Percentiles rank a stretch among this genome's conserved stretches.
phyloP scores from a whole-genome alignment of 2,888 invertebrate species.

The Drosophila lutescens region DNA sequence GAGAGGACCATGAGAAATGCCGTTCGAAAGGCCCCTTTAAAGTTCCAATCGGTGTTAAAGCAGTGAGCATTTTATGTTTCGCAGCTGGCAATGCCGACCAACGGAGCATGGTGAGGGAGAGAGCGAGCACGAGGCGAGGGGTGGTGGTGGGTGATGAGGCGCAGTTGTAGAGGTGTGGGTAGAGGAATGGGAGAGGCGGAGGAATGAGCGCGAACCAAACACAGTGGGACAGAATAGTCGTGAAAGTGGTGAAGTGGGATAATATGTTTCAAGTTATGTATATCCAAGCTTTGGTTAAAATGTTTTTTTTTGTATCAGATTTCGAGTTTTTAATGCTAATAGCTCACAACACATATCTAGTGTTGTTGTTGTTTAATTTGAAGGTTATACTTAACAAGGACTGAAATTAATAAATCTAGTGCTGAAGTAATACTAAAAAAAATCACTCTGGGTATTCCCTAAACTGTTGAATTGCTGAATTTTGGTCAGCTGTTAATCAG shows the following conservation, averaged over 20 bases:
- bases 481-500: no score
- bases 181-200: neutral
- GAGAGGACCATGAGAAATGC: slow-evolving; percentile 47
- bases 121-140: slow-evolving; percentile 9
- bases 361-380: no score
- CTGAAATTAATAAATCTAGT: no score
- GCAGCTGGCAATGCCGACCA: slow-evolving; percentile 58
- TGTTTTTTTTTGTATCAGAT: no score
- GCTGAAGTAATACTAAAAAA: no score
- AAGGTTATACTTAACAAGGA: no score
- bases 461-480: no score
- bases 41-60: slow-evolving; percentile 67
- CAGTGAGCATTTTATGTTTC: slow-evolving; percentile 55
- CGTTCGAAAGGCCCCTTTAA: slow-evolving; percentile 57
- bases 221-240: slow-evolving; percentile 38
- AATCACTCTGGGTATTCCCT: no score
- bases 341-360: no score
- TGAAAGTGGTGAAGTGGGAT: neutral
- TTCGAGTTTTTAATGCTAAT: no score
- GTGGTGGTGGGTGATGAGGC: slow-evolving; percentile 8
- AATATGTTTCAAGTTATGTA: no score
- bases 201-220: slow-evolving; percentile 11
- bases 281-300: no score
- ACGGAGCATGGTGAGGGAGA: slow-evolving; percentile 30
- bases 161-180: neutral